Evolutionary conservation across 2,797 vertebrate species (phyloP), one percentile per base, ranked within the genome.

Genomic region (Diplodus puntazzo): DNA sequence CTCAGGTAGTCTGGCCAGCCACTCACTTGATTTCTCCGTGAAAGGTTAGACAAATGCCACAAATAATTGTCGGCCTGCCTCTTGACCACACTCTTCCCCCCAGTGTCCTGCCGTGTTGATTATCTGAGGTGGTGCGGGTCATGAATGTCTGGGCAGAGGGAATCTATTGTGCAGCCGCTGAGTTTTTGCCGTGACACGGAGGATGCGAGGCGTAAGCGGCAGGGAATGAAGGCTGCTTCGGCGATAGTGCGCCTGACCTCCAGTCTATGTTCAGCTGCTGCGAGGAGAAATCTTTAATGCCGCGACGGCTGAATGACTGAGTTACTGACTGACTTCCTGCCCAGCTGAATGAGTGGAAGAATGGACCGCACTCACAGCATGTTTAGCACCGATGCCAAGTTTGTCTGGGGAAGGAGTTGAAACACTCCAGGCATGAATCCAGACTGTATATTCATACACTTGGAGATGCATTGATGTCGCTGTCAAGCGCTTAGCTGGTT

Each of bases 21-120:
- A 18, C 82, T 79, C 67, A 45, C 86, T 84, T 78, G 52, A 80
- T 85, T 85, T 76, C 63, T 46, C 71, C 12, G 62, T 81, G 69
- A 90, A 92, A 91, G 89, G 87, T 91, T 90, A 91, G 83, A 90
- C 87, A 91, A 91, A 93, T 90, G 82, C 89, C 88, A 89, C 69
- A 83, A 89, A 90, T 88, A 90, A 88, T 87, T 85, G 86, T 86
- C 46, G 55, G 66, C 14, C 76, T 71, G 69, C 65, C 75, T 88
- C 83, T 82, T 73, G 83, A 81, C 78, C 69, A n/a, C 2, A 8
- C 81, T 48, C 62, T n/a, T 4, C n/a, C 53, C 69, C 58, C 27
- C 9, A 0, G 66, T 27, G 79, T 79, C 77, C 77, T 23, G 49
- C 67, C 50, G 1, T 45, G 85, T 82, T 89, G 80, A 82, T 89